Evolutionary conservation across 2,797 vertebrate genomes (phyloP).

Genomic region (Scyliorhinus canicula): DNA sequence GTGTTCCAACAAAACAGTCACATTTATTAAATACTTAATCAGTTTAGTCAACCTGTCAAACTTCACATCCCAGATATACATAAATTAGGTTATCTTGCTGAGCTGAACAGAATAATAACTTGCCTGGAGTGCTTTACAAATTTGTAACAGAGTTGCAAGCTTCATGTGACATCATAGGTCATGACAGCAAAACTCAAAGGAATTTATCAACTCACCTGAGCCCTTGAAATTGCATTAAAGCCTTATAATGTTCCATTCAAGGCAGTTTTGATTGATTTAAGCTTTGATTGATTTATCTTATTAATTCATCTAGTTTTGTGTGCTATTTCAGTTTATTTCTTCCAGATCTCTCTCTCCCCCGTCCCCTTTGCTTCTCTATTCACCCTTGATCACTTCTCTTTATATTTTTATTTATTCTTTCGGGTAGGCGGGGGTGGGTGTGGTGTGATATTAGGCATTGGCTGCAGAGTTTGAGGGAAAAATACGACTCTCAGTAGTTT

Average conservation of each 20-base stretch:
- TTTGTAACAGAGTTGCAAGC: background rate
- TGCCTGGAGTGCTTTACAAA: conserved; percentile 9
- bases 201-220: background rate
- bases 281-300: background rate
- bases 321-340: background rate
- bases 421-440: background rate
- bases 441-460: background rate
- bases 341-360: background rate
- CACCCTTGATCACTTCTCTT: background rate
- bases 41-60: conserved; percentile 25
- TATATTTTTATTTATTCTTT: background rate
- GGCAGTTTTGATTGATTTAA: background rate
- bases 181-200: conserved; percentile 31
- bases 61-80: background rate
- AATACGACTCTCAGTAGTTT: background rate
- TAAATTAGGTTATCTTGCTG: conserved; percentile 11
- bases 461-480: background rate
- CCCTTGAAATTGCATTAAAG: conserved; percentile 6
- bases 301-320: background rate
- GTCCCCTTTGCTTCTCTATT: background rate
- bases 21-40: conserved; percentile 18
- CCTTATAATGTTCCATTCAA: background rate
- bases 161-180: conserved; percentile 10
- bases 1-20: conserved; percentile 18
- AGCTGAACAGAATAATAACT: background rate